Evolutionary conservation across 2,113 vertebrate species (phyloP), one percentile per base, ranked within the genome.

Genomic region (Mus pahari): DNA sequence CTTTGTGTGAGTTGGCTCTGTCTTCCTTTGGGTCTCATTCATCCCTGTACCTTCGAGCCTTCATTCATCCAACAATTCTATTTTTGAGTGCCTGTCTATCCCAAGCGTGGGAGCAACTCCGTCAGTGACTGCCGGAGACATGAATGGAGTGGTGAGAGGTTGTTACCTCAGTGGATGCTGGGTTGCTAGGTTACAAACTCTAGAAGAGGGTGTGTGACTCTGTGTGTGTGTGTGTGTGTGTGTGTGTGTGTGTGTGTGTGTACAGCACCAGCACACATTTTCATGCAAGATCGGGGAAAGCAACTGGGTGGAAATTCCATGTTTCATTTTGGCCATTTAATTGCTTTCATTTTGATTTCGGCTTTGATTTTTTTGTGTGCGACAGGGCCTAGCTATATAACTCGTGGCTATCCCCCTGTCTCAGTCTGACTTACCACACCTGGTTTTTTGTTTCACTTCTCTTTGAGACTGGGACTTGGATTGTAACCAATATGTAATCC

Each of bases 181-280:
- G 48, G 95, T 98, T 97, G 97, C 97, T 97, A 97, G 96, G 97
- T 94, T 83, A 97, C 97, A 96, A 88, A 66, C 84, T 89, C 70
- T 75, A 60, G 79, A 93, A 86, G 83, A 91, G 91, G 73, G 77
- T 91, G 94, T 4, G 91, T 60, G 78, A 45, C 79, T 60, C 64
- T 66, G 81, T 77, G 58, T 55, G 33, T 50, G 45, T 60, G 84
- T 68, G 81, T 60, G 84, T 68, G 81, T 82, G 58, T 55, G 33
- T 53, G 45, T 89, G 92, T 89, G 55, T 60, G 84, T 73, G 81
- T 82, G 58, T 55, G 33, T 53, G 45, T 89, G 92, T 86, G 58
- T 60, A 70, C 3, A 6, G 66, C 77, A 39, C 78, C 64, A 3
- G 2, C 48, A 77, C 91, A 81, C 66, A 70, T 82, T 88, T 95